Evolutionary conservation across 2,888 invertebrate species (phyloP), one percentile per base, ranked within the genome.

Genomic region (Strigamia crassipes): DNA sequence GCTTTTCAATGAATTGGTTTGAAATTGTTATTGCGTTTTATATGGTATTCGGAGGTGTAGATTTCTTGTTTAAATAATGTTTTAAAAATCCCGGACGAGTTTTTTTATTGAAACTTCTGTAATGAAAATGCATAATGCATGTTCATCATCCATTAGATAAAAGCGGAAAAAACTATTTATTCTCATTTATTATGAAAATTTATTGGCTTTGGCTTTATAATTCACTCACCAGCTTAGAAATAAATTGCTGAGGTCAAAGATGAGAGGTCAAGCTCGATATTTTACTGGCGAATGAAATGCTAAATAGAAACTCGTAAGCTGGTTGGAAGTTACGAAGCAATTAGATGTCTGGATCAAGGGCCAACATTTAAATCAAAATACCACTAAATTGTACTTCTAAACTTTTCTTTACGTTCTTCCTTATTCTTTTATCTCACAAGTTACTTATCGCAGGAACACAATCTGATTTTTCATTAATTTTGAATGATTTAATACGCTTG

Each of bases 291-390:
- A 73, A 73, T 73, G 73, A 27, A 73, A 31, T 73, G 12, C 23
- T 73, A 73, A 73, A 73, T 73, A 27, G 27, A n/a, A 31, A 10
- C n/a, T 12, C 27, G n/a, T 73, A 27, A 23, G 31, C 12, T 73
- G 73, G 61, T 8, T 66, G 12, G 46, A 46, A 46, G 46, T 38
- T 38, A 38, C 38, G 46, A n/a, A 46, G 56, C 56, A 73, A 73
- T 73, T 73, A 73, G 73, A 73, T 73, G 73, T 56, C 56, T 15
- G 21, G 56, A 56, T 56, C 56, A 56, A 56, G n/a, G 56, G 56
- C 18, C 56, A 18, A 56, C 6, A 18, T 56, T 56, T 18, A 46
- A 56, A 56, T 56, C 56, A 18, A 56, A 56, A 56, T 18, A 21
- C 56, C 21, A 56, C 15, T 56, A 56, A 56, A 56, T n/a, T 18